phyloP scores from a whole-genome alignment of 2,888 invertebrate species.

The Caenorhabditis zanzibari region DNA sequence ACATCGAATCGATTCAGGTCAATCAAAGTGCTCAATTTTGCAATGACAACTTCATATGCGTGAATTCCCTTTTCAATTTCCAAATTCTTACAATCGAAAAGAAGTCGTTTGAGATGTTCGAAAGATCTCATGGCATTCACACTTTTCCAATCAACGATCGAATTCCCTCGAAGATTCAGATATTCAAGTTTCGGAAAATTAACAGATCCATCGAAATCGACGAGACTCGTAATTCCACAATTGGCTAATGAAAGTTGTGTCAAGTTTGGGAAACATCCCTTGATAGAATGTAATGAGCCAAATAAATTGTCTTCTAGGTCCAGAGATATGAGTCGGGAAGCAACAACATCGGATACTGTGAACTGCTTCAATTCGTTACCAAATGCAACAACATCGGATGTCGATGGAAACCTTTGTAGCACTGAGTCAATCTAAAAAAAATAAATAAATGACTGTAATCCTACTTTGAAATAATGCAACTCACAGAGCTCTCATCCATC shows the following conservation, averaged over 20 bases:
- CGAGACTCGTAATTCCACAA: slow-evolving; percentile 59
- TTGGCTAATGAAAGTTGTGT: slow-evolving; percentile 61
- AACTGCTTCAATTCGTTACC: slow-evolving; percentile 64
- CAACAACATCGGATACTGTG: slow-evolving; percentile 16
- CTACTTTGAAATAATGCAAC: neutral
- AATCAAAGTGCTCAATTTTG: slow-evolving; percentile 70
- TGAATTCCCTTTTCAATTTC: slow-evolving; percentile 67
- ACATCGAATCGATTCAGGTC: slow-evolving; percentile 76
- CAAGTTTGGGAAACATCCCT: slow-evolving; percentile 60
- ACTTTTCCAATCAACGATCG: slow-evolving; percentile 65
- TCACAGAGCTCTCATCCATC: slow-evolving; percentile 59
- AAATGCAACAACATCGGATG: slow-evolving; percentile 63
- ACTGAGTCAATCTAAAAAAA: slow-evolving; percentile 52
- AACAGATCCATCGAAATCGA: slow-evolving; percentile 14
- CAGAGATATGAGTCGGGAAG: slow-evolving; percentile 58
- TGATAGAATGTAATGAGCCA: slow-evolving; percentile 48
- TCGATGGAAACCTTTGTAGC: slow-evolving; percentile 59
- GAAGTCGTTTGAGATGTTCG: slow-evolving; percentile 56
- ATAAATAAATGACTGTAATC: no score
- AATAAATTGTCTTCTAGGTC: slow-evolving; percentile 73
- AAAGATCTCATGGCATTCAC: slow-evolving; percentile 63
- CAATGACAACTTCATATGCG: slow-evolving; percentile 71
- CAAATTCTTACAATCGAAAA: slow-evolving; percentile 66
- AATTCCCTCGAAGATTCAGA: slow-evolving; percentile 65
- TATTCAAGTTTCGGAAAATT: slow-evolving; percentile 67